These are phyloP conservation scores for Coelopa frigida DNA, from an alignment of 1,140 invertebrate genomes.

Conservation along the genomic window DNA sequence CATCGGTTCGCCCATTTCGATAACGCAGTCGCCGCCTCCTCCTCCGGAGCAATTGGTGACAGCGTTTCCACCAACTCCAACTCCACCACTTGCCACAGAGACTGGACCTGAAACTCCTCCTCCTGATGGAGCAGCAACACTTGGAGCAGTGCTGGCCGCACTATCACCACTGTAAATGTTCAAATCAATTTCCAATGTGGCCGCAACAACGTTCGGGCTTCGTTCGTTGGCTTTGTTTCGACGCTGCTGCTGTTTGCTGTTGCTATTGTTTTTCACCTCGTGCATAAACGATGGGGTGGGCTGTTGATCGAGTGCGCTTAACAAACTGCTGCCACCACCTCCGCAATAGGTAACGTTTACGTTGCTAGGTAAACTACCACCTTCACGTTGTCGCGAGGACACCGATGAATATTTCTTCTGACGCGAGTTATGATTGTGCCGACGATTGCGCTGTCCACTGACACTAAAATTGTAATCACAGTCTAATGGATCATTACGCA, in stretches of 20 bases:
- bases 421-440: constrained; percentile 23
- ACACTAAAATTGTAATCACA: constrained; percentile 21
- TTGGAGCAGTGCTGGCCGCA: constrained; percentile 14
- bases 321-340: constrained; percentile 9
- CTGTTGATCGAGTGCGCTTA: constrained; percentile 4
- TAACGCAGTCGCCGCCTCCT: constrained; percentile 11
- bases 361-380: constrained; percentile 56
- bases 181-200: too few species aligned
- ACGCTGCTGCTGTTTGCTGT: too few species aligned
- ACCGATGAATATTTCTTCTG: constrained; percentile 36
- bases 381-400: constrained; percentile 58
- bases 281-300: too few species aligned
- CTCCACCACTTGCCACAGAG: not conserved
- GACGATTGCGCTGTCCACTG: constrained; percentile 22
- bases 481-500: constrained; percentile 25
- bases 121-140: constrained; percentile 2
- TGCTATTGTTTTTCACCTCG: constrained; percentile 10
- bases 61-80: not conserved
- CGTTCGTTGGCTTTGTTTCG: too few species aligned
- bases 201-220: too few species aligned
- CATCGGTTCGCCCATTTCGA: constrained; percentile 15
- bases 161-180: not conserved
- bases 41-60: not conserved
- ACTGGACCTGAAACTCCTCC: not conserved
- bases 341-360: constrained; percentile 48